Evolutionary conservation across 2,797 vertebrate genomes (phyloP).

Genomic region (Antrozous pallidus): DNA sequence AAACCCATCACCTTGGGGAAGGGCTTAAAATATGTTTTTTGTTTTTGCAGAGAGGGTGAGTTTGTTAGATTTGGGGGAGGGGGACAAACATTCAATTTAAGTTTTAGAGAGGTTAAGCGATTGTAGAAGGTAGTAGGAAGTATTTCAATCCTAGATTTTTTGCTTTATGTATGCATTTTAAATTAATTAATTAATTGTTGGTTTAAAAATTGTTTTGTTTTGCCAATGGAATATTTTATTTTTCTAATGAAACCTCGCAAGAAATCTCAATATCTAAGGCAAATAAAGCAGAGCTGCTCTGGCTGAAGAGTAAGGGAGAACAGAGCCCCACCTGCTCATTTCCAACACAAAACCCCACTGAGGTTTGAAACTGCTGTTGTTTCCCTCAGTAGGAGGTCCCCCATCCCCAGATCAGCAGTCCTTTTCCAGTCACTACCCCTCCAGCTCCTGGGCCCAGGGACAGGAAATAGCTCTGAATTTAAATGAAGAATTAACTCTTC

Average conservation of each 20-base stretch:
- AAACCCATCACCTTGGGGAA: background rate
- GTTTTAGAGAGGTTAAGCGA: background rate
- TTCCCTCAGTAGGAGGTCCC: background rate
- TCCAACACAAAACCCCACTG: background rate
- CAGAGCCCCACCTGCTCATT: background rate
- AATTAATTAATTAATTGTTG: background rate
- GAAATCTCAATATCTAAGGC: background rate
- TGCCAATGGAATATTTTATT: background rate
- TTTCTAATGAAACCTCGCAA: background rate
- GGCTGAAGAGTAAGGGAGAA: background rate
- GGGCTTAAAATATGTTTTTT: background rate
- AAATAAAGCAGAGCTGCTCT: background rate
- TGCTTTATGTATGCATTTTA: background rate
- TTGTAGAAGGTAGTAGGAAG: background rate
- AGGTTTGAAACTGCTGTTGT: background rate
- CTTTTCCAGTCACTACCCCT: background rate
- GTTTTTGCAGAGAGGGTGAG: background rate
- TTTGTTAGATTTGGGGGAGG: background rate
- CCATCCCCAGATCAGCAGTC: background rate
- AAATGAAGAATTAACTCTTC: background rate
- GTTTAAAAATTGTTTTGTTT: background rate
- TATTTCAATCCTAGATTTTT: background rate
- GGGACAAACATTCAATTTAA: background rate
- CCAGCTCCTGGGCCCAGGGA: background rate
- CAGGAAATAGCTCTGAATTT: slow-evolving; percentile 29